These are phyloP conservation scores for Heteronetta atricapilla DNA, from an alignment of 2,113 vertebrate genomes.

Conservation along the genomic window DNA sequence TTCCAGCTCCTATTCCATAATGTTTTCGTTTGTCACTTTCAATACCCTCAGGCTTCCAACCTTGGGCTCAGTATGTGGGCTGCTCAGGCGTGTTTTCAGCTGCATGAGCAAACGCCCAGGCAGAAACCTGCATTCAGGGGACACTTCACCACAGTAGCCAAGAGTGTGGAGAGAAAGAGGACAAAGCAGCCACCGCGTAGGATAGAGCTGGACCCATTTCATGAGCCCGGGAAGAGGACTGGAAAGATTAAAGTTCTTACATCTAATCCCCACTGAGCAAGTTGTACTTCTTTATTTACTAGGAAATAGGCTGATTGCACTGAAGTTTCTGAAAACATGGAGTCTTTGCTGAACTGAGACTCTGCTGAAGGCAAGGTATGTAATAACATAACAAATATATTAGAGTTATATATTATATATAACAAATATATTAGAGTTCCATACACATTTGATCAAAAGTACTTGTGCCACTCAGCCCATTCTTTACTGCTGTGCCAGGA, in stretches of 20 bases:
- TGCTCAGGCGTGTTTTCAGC: neutral
- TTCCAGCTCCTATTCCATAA: neutral
- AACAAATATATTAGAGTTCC: neutral
- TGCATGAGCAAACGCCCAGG: neutral
- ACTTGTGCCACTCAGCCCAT: neutral
- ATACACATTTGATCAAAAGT: neutral
- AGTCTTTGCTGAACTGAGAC: neutral
- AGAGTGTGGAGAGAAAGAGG: neutral
- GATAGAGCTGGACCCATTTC: neutral
- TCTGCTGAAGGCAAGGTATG: neutral
- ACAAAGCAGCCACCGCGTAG: neutral
- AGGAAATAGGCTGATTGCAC: neutral
- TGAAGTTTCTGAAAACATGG: neutral
- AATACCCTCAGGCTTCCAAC: neutral
- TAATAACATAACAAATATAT: neutral
- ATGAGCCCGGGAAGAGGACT: neutral
- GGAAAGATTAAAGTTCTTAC: neutral
- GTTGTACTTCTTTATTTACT: neutral
- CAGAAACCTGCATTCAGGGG: neutral
- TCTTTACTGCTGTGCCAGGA: rapidly evolving
- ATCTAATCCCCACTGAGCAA: neutral
- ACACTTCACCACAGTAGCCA: neutral
- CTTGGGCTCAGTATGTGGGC: neutral
- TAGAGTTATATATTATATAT: neutral
- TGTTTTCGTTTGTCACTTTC: neutral